Conservation (phyloP, 2,113 vertebrate species). For the Phasianus colchicus region DNA sequence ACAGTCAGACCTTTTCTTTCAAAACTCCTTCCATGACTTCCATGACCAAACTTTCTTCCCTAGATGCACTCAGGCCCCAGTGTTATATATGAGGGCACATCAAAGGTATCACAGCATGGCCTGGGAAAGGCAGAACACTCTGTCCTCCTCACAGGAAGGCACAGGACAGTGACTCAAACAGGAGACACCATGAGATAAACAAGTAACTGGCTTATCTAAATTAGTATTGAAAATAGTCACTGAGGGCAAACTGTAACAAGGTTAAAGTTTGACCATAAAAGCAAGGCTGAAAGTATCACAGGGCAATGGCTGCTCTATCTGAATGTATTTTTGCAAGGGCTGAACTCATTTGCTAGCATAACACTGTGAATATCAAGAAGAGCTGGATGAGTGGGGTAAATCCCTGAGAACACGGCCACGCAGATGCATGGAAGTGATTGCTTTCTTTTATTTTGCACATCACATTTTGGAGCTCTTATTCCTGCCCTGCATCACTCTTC, state of each 20-base stretch:
- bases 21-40: neutral
- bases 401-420: neutral
- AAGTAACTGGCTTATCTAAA: neutral
- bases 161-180: neutral
- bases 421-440: rapidly evolving
- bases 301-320: neutral
- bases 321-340: neutral
- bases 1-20: neutral
- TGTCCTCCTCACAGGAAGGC: neutral
- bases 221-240: neutral
- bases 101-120: neutral
- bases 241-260: neutral
- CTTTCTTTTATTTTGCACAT: neutral
- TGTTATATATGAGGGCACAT: neutral
- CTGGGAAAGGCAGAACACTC: neutral
- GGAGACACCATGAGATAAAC: neutral
- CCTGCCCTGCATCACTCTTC: neutral
- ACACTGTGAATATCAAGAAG: neutral
- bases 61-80: neutral
- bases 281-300: neutral
- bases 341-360: neutral
- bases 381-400: neutral
- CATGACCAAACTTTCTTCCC: neutral
- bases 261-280: neutral
- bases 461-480: neutral